Conservation (phyloP, 1,140 invertebrate species). For the Calycopis cecrops region DNA sequence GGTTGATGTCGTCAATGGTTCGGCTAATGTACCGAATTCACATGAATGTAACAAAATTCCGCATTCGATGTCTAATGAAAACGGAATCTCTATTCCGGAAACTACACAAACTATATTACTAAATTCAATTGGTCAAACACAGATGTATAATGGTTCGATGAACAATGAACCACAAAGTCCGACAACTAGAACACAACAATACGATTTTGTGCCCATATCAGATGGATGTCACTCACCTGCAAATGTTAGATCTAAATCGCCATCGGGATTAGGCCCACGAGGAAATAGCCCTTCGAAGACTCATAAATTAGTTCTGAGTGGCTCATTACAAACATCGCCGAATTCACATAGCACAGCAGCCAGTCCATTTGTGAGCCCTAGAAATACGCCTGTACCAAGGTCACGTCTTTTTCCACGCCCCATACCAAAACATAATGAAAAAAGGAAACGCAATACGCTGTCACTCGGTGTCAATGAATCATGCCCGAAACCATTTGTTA, state of each 20-base stretch:
- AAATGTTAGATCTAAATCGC: conserved; percentile 63
- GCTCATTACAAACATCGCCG: conserved; percentile 61
- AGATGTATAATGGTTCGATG: conserved; percentile 57
- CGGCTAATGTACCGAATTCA: conserved; percentile 28
- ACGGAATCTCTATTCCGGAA: conserved; percentile 41
- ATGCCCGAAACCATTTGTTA: conserved; percentile 54
- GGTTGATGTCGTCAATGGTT: conserved; percentile 37
- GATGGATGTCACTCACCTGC: conserved; percentile 80
- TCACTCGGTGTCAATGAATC: conserved; percentile 46
- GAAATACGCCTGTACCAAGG: conserved; percentile 83
- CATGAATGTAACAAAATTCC: conserved; percentile 35
- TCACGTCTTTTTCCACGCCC: conserved; percentile 58
- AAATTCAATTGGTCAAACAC: conserved; percentile 30
- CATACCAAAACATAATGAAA: conserved; percentile 56
- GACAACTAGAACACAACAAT: conserved; percentile 80
- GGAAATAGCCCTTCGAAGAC: conserved; percentile 61
- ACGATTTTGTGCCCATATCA: conserved; percentile 90
- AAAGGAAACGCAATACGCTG: conserved; percentile 49
- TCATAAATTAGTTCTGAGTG: conserved; percentile 64
- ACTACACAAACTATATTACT: conserved; percentile 33
- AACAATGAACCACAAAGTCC: conserved; percentile 75
- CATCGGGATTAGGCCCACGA: conserved; percentile 48
- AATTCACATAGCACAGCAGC: conserved; percentile 66
- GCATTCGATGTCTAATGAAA: conserved; percentile 41
- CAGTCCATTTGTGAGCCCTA: conserved; percentile 90